phyloP scores from a whole-genome alignment of 2,888 invertebrate species.

The Cordylochernes scorpioides region DNA sequence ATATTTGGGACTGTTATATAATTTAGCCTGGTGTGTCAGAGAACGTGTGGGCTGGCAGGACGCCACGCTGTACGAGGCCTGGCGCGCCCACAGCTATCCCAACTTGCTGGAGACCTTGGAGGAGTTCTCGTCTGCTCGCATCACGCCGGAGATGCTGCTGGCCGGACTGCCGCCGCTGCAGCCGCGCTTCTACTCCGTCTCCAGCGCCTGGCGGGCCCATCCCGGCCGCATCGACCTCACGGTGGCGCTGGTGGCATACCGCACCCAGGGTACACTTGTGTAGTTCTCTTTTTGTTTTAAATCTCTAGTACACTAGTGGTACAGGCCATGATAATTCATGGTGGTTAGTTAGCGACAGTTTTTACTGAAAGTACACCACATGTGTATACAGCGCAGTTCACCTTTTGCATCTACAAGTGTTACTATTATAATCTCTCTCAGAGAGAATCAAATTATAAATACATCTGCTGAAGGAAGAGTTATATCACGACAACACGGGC shows the following conservation, averaged over 20 bases:
- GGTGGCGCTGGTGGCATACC: constrained; percentile 19
- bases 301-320: background rate
- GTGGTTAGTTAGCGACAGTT: no score
- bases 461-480: no score
- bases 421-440: no score
- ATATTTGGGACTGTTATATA: no score
- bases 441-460: no score
- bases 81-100: constrained; percentile 18
- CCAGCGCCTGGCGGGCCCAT: constrained; percentile 17
- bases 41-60: no score
- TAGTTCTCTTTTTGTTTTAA: background rate
- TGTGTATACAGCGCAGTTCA: no score
- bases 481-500: no score
- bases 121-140: constrained; percentile 20
- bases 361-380: no score
- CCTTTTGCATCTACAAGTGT: no score
- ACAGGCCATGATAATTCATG: background rate
- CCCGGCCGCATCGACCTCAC: constrained; percentile 21
- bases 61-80: constrained; percentile 18
- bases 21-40: no score
- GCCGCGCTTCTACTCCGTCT: constrained; percentile 22
- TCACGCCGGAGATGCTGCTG: constrained; percentile 19
- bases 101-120: constrained; percentile 20
- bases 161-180: constrained; percentile 21
- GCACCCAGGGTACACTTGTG: constrained; percentile 17